Conservation (phyloP, 1,140 invertebrate genomes). For the Plodia interpunctella region DNA sequence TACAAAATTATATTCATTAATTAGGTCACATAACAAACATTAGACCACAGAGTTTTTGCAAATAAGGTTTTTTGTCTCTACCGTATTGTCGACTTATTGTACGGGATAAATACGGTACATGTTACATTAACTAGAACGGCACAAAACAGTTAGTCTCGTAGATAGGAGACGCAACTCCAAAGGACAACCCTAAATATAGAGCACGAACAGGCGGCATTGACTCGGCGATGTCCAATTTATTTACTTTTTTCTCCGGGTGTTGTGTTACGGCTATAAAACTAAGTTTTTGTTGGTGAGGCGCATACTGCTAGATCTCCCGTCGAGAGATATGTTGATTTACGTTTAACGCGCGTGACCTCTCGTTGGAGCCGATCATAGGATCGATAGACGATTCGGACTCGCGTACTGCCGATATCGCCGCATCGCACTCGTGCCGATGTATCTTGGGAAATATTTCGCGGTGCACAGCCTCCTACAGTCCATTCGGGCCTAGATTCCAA, state of each 20-base stretch:
- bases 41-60: too few species aligned
- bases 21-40: too few species aligned
- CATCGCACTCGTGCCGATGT: slow-evolving; percentile 69
- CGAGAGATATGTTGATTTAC: slow-evolving; percentile 75
- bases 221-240: slow-evolving; percentile 61
- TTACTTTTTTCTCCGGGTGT: slow-evolving; percentile 66
- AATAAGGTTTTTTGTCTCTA: too few species aligned
- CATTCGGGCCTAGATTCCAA: slow-evolving; percentile 53
- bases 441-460: slow-evolving; percentile 71
- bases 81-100: too few species aligned
- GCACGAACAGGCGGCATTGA: slow-evolving; percentile 28
- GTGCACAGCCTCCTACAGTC: slow-evolving; percentile 50
- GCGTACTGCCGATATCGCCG: slow-evolving; percentile 63
- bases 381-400: slow-evolving; percentile 72
- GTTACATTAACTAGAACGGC: too few species aligned
- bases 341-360: slow-evolving; percentile 73
- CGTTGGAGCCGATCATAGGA: slow-evolving; percentile 67
- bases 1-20: too few species aligned
- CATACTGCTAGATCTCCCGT: slow-evolving; percentile 71
- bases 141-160: too few species aligned
- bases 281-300: slow-evolving; percentile 65
- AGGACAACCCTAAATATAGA: not conserved
- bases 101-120: too few species aligned
- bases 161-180: too few species aligned
- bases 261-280: slow-evolving; percentile 72